A percentile compares a stretch with the other conserved stretches of the same genome.
Conservation (phyloP, 2,888 invertebrate species). For the Branchipolynoe longqiensis region DNA sequence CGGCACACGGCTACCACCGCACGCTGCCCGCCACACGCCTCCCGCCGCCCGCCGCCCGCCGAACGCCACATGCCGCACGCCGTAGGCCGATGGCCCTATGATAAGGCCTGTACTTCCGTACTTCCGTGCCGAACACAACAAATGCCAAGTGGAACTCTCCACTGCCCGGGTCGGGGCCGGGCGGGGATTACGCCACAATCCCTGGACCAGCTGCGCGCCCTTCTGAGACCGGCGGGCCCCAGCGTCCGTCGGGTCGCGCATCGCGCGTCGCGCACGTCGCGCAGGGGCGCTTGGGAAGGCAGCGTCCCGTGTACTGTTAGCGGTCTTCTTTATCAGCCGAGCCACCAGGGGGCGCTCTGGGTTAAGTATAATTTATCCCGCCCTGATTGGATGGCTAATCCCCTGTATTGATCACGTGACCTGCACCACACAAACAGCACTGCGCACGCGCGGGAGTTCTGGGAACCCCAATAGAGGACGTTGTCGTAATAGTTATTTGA, state of each 20-base stretch:
- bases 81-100: too few species aligned
- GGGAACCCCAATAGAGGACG: too few species aligned
- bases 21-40: too few species aligned
- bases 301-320: background rate
- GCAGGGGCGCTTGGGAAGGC: background rate
- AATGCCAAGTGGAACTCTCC: background rate
- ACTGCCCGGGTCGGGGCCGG: background rate
- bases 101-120: too few species aligned
- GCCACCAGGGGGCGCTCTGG: background rate
- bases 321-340: slow-evolving; percentile 34
- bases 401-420: slow-evolving; percentile 45
- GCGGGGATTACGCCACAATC: background rate
- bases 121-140: too few species aligned
- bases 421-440: background rate
- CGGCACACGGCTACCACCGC: background rate
- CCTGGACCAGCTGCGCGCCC: background rate
- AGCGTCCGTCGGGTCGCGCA: background rate
- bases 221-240: background rate
- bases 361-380: slow-evolving; percentile 53
- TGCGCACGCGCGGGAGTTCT: slow-evolving; percentile 6
- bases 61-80: too few species aligned
- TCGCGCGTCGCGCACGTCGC: slow-evolving; percentile 42
- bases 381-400: slow-evolving; percentile 48
- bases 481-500: too few species aligned
- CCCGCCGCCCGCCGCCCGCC: too few species aligned